Base-by-base conservation (phyloP, 2,888 invertebrate species). In the Clepsis dumicolana region DNA sequence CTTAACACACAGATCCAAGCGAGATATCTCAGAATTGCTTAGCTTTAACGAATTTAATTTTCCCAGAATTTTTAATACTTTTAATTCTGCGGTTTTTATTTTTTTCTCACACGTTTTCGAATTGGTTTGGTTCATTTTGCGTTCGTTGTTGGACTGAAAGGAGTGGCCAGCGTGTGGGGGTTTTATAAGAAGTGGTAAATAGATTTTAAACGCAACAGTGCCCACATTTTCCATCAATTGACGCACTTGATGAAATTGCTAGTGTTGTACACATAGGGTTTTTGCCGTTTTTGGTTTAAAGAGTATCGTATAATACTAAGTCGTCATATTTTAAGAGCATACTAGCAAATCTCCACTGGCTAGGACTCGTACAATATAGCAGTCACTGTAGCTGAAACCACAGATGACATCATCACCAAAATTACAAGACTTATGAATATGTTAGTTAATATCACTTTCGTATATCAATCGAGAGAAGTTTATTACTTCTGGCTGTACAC, bases 21-120 rank as follows among this genome's bases (percentile, higher is more conserved):
- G 78, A 0, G 87, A 83, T 64, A 87, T 75, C 64, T 83, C 83
- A 0, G 81, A 76, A 72, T 77, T 78, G 64, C 73, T 83, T 3
- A 93, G 76, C 71, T 90, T 88, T 2, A 86, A 79, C 70, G 68
- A 73, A 1, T 89, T 81, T 1, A 92, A 88, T 82, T 90, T 93
- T 18, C 75, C 80, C 0, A 92, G 57, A 64, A 93, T 88, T 80
- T 88, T 91, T 3, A 77, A 71, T 2, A 93, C 48, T 83, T 89
- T 91, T 2, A 83, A 60, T 77, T 93, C 91, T 0, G 90, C 89
- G 0, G 76, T 73, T 86, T 92, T 93, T 3, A 81, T 65, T 73
- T 86, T 90, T 76, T 90, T 91, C 0, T 90, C 88, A 41, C 83
- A 84, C 3, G 77, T 71, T 77, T 89, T 91, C 0, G 74, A 68